Percentiles rank a stretch among this genome's conserved stretches.
Evolutionary conservation across 2,888 invertebrate genomes (phyloP).

Genomic region (Epiblema foenella): DNA sequence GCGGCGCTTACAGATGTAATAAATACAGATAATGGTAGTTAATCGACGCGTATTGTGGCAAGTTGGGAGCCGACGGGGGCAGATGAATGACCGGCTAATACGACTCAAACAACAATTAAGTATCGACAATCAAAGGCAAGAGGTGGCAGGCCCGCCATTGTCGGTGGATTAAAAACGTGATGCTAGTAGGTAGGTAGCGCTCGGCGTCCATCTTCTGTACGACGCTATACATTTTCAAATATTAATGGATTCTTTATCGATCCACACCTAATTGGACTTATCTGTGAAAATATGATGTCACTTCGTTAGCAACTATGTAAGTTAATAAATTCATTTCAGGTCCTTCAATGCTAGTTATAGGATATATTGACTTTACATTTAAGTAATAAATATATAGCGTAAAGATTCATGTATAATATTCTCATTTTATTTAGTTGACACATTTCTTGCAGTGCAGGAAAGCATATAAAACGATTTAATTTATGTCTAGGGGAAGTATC

Average conservation of each 20-base stretch:
- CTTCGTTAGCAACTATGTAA: not conserved
- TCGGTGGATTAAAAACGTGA: constrained; percentile 55
- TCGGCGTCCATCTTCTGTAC: constrained; percentile 16
- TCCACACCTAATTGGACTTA: constrained; percentile 27
- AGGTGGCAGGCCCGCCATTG: constrained; percentile 53
- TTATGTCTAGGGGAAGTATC: too few relatives aligned
- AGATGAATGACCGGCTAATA: constrained; percentile 71
- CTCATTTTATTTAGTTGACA: too few relatives aligned
- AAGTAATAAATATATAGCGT: too few relatives aligned
- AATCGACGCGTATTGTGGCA: constrained; percentile 68
- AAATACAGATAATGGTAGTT: constrained; percentile 73
- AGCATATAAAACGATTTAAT: too few relatives aligned
- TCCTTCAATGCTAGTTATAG: not conserved
- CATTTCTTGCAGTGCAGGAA: too few relatives aligned
- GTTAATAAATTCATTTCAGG: too few relatives aligned
- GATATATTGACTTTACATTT: too few relatives aligned
- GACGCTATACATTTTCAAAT: constrained; percentile 20
- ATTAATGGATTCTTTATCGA: constrained; percentile 32
- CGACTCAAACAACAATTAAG: constrained; percentile 54
- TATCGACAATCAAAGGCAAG: constrained; percentile 57
- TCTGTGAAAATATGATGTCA: constrained; percentile 23
- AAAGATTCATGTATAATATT: too few relatives aligned
- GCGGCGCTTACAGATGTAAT: constrained; percentile 62
- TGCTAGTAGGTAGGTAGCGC: constrained; percentile 38
- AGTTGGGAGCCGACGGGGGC: constrained; percentile 58